Conservation (phyloP, 2,888 invertebrate genomes). For the Drosophila setosimentum region DNA sequence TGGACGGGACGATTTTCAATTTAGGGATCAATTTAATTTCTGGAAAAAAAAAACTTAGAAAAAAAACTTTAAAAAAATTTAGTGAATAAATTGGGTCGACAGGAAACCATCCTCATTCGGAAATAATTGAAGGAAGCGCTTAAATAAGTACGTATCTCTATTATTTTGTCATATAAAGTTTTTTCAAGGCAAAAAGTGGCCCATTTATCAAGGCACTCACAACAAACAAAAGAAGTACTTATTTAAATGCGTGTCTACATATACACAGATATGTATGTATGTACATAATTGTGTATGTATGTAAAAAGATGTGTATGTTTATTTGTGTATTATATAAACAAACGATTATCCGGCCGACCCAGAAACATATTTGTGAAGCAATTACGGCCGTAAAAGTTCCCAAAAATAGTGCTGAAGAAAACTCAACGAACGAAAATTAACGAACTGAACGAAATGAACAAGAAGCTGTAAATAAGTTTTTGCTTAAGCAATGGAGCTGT, state of each 20-base stretch:
- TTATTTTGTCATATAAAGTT: neutral
- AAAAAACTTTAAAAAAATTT: neutral
- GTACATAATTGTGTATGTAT: slow-evolving; percentile 3
- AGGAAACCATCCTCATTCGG: neutral
- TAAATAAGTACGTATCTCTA: too few species aligned
- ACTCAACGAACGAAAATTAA: slow-evolving; percentile 3
- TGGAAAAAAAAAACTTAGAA: neutral
- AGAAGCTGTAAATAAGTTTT: slow-evolving; percentile 29
- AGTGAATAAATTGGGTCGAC: neutral
- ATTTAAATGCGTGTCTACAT: neutral
- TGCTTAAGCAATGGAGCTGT: slow-evolving; percentile 33
- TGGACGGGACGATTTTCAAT: too few species aligned
- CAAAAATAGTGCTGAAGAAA: slow-evolving; percentile 28
- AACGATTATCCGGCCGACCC: slow-evolving; percentile 61
- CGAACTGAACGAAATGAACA: slow-evolving; percentile 22
- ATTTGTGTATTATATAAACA: slow-evolving; percentile 44
- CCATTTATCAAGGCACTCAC: slow-evolving; percentile 21
- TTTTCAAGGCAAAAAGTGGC: slow-evolving; percentile 24
- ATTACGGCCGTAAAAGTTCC: slow-evolving; percentile 4
- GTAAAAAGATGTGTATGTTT: slow-evolving; percentile 3
- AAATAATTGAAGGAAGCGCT: too few species aligned
- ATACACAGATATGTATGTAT: neutral
- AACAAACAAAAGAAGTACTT: slow-evolving; percentile 20
- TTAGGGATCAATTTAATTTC: neutral
- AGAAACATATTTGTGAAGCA: slow-evolving; percentile 54